These are phyloP conservation scores for Abrostola tripartita DNA, from an alignment of 2,888 invertebrate genomes.

Conservation along the genomic window DNA sequence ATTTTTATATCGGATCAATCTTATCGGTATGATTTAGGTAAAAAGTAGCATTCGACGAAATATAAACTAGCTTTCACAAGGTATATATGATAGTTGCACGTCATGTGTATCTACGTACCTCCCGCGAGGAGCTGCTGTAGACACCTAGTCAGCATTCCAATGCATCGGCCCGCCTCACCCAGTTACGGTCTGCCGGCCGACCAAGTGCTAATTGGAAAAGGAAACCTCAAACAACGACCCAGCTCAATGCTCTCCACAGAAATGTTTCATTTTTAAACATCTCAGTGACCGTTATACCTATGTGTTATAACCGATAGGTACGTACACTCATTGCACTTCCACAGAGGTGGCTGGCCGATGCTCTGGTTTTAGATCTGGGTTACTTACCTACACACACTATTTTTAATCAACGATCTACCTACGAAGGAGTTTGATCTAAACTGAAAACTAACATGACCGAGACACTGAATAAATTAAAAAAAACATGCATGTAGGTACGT, in stretches of 20 bases:
- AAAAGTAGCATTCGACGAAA: slow-evolving; percentile 36
- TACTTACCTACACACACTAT: slow-evolving; percentile 47
- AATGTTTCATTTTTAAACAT: slow-evolving; percentile 88
- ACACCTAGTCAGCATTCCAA: slow-evolving; percentile 78
- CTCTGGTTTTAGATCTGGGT: slow-evolving; percentile 56
- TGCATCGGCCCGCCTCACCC: slow-evolving; percentile 81
- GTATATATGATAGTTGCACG: slow-evolving; percentile 54
- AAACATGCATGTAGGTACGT: too few relatives aligned
- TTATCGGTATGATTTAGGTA: slow-evolving; percentile 7
- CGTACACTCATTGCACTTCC: slow-evolving; percentile 56
- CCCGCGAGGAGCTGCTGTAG: slow-evolving; percentile 72
- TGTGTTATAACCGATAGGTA: slow-evolving; percentile 82
- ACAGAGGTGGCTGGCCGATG: slow-evolving; percentile 34
- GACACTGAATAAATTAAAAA: too few relatives aligned
- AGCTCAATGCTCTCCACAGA: slow-evolving; percentile 88
- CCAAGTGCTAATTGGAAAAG: slow-evolving; percentile 88
- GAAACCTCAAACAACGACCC: slow-evolving; percentile 87
- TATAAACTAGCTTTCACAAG: slow-evolving; percentile 49
- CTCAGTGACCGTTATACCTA: slow-evolving; percentile 83
- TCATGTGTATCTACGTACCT: slow-evolving; percentile 62
- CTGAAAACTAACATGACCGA: neutral
- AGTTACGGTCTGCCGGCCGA: slow-evolving; percentile 85
- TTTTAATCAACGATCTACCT: slow-evolving; percentile 16
- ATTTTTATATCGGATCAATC: too few relatives aligned
- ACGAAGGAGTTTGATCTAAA: neutral